Evolutionary conservation across 2,888 invertebrate genomes (phyloP).

Genomic region (Temnothorax unifasciatus): DNA sequence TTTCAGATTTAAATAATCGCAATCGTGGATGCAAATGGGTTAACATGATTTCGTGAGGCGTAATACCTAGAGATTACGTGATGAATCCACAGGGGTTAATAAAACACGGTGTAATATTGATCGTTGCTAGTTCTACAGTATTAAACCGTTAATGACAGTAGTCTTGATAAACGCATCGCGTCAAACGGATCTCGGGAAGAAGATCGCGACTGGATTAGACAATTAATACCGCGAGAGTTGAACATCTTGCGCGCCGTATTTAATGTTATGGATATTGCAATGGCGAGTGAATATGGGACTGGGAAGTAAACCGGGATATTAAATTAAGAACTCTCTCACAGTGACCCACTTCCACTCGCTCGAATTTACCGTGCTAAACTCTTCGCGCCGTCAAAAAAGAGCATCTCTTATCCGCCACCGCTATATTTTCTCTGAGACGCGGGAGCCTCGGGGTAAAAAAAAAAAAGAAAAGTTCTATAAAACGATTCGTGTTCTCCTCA

Average conservation of each 20-base stretch:
- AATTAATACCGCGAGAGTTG: not conserved
- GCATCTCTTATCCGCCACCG: slow-evolving; percentile 20
- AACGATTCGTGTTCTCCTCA: not conserved
- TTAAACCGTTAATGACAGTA: slow-evolving; percentile 12
- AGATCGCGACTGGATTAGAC: not conserved
- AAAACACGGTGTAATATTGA: slow-evolving; percentile 39
- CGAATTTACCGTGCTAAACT: slow-evolving; percentile 19
- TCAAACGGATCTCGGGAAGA: not conserved
- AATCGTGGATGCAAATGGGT: slow-evolving; percentile 38
- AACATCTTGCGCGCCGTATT: not conserved
- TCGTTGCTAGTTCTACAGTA: not conserved
- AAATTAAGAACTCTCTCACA: slow-evolving; percentile 33
- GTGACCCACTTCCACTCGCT: slow-evolving; percentile 43
- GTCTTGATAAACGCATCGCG: not conserved
- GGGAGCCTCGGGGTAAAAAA: not conserved
- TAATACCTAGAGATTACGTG: slow-evolving; percentile 41
- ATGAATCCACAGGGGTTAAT: slow-evolving; percentile 39
- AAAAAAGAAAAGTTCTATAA: not conserved
- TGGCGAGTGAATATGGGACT: not conserved
- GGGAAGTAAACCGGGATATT: slow-evolving; percentile 25
- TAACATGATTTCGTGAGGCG: slow-evolving; percentile 29
- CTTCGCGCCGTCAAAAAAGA: slow-evolving; percentile 22
- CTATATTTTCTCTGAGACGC: slow-evolving; percentile 9
- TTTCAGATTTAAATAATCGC: slow-evolving; percentile 2
- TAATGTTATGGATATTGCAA: slow-evolving; percentile 4